Base-by-base conservation (phyloP, 1,140 invertebrate genomes). In the Parasteatoda tepidariorum region DNA sequence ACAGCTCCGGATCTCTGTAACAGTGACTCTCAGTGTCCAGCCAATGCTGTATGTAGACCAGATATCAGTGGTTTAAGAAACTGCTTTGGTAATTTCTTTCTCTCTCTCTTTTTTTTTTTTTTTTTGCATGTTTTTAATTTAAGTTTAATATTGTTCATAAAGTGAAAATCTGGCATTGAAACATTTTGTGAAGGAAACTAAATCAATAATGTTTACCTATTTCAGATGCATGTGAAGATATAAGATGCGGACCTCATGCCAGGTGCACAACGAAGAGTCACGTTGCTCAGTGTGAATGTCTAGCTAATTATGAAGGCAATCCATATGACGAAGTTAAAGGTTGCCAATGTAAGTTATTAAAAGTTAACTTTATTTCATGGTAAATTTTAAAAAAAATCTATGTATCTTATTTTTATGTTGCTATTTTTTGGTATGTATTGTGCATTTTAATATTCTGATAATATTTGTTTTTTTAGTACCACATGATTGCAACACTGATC, bases 201-300 rank as follows among this genome's bases (percentile, higher is more conserved):
- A 9, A n/a, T 15, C 2, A 13, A 33, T 22, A 2, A 26, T 22
- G 11, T 62, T 26, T 22, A 11, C 26, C 59, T 22, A 62, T 82
- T 48, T 26, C 70, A 83, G 85, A 86, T 84, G 86, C 85, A n/a
- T 87, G 86, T 55, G 82, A 86, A 62, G 81, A 85, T 33, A 70
- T 82, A n/a, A 66, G 79, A 3, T 97, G 96, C 87, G 96, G 96
- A 28, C 91, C 92, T 31, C 94, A 97, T 87, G 93, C 95, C 6
- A 92, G 93, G 83, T 97, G 96, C 86, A 92, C 93, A 38, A 93
- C 96, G 0, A 92, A 92, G 82, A 93, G 96, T 85, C 96, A 97
- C 86, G 92, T 94, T 38, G 94, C 95, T 0, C 92, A 96, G 4
- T 97, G 96, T 87, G 94, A 94, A 3, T 97, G 96, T 87, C 90